Evolutionary conservation across 2,797 vertebrate genomes (phyloP), one percentile per base, ranked within the genome.

Genomic region (Allobates femoralis): DNA sequence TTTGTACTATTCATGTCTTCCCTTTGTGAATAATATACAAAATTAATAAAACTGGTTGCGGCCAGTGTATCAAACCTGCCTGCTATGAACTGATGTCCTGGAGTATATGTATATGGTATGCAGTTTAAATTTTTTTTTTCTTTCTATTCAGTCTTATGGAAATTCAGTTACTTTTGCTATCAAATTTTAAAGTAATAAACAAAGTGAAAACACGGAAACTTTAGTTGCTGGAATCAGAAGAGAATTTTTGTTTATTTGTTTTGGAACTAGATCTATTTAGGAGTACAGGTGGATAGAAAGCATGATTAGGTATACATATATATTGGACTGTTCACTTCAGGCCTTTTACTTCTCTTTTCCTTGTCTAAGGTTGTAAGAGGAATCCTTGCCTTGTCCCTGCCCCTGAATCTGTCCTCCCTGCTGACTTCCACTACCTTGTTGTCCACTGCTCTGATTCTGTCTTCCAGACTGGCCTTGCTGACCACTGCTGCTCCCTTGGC

Each of bases 241-340:
- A 64, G 18, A 62, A 58, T 73, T 83, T n/a, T 87, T 87, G 79
- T 79, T 87, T 6, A 12, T 58, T 60, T 69, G 80, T n/a, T 58
- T 79, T 78, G 37, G n/a, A 34, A 32, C 28, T 51, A 62, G 19
- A 69, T 51, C 8, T 34, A 87, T 76, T 60, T 16, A 60, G 26
- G 5, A 69, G 64, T 53, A 71, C 79, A 83, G 78, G 73, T 55
- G 66, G 18, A 62, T 46, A 75, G 50, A 0, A 34, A 0, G 19
- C 21, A 10, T 69, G 19, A 75, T 37, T 8, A 53, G 46, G 32
- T 66, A 30, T 30, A 30, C 12, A 56, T 23, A 81, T 41, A 56
- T 23, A 23, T 14, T 53, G 10, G 6, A 67, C 18, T 34, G 34
- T 14, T 50, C n/a, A 34, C 18, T 1, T n/a, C 18, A 26, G 53